Evolutionary conservation across 1,140 invertebrate genomes (phyloP).

Genomic region (Episyrphus balteatus): DNA sequence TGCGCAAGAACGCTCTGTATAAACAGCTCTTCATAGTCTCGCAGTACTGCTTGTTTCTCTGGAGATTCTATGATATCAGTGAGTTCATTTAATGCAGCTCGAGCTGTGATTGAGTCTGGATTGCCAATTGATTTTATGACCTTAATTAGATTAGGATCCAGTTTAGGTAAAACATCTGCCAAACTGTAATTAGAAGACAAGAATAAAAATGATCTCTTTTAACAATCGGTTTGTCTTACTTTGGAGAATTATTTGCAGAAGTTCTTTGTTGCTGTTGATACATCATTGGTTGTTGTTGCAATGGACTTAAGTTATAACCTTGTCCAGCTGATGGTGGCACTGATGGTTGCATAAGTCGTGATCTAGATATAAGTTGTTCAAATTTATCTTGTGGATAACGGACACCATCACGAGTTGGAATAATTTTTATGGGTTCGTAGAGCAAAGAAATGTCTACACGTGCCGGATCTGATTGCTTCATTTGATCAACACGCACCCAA

Average conservation of each 20-base stretch:
- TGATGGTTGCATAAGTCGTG: slow-evolving; percentile 16
- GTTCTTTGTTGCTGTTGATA: slow-evolving; percentile 10
- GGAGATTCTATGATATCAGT: slow-evolving; percentile 30
- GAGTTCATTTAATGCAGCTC: slow-evolving; percentile 32
- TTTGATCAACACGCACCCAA: slow-evolving; percentile 30
- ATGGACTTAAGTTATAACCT: background rate
- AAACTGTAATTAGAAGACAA: slow-evolving; percentile 18
- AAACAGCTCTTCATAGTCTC: slow-evolving; percentile 36
- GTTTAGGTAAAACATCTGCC: slow-evolving; percentile 30
- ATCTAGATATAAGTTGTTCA: slow-evolving; percentile 31
- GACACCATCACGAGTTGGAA: slow-evolving; percentile 36
- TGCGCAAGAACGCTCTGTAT: slow-evolving; percentile 34
- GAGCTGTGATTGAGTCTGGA: slow-evolving; percentile 25
- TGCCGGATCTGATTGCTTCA: slow-evolving; percentile 34
- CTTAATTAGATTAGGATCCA: slow-evolving; percentile 32
- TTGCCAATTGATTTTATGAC: slow-evolving; percentile 29
- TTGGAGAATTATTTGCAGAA: slow-evolving; percentile 16
- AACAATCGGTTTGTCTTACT: slow-evolving; percentile 10
- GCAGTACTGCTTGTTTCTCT: slow-evolving; percentile 32
- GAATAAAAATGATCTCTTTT: background rate
- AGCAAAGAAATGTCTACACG: slow-evolving; percentile 42
- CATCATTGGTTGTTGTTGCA: slow-evolving; percentile 4
- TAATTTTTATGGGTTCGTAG: slow-evolving; percentile 41
- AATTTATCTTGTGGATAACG: slow-evolving; percentile 41
- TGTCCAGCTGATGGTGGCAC: background rate